Evolutionary conservation across 2,113 vertebrate species (phyloP).

Genomic region (Ptilonorhynchus violaceus): DNA sequence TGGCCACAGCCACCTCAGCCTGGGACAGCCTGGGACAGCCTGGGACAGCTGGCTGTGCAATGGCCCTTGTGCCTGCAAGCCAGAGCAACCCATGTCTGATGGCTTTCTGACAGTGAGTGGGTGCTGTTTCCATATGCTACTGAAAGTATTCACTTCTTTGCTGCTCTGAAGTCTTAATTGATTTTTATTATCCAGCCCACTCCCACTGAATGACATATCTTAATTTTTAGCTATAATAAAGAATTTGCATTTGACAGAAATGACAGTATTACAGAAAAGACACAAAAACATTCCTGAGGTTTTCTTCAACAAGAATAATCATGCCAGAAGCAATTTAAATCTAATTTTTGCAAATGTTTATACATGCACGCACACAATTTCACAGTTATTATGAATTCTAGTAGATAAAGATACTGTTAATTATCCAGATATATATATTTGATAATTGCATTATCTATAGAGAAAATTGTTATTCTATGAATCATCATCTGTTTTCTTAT

Average conservation of each 20-base stretch:
- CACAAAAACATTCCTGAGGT: background rate
- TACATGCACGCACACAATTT: background rate
- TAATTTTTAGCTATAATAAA: background rate
- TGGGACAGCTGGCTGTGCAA: background rate
- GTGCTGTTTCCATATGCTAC: background rate
- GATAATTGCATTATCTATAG: background rate
- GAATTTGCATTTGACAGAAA: background rate
- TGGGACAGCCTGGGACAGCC: background rate
- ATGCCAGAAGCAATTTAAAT: background rate
- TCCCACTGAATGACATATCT: background rate
- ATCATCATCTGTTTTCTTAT: background rate
- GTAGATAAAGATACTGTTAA: background rate
- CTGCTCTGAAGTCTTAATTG: background rate
- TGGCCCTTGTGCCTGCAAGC: background rate
- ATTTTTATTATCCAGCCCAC: background rate
- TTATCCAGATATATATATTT: background rate
- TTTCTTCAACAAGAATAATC: background rate
- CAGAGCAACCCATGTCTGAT: fast-evolving
- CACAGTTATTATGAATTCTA: background rate
- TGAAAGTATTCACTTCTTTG: background rate
- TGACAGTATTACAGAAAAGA: background rate
- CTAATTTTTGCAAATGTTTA: background rate
- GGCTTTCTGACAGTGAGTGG: background rate
- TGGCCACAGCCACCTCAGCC: fast-evolving
- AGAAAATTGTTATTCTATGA: background rate